A percentile compares a stretch with the other conserved stretches of the same genome.
Evolutionary conservation across 2,888 invertebrate genomes (phyloP).

Genomic region (Antheraea yamamai): DNA sequence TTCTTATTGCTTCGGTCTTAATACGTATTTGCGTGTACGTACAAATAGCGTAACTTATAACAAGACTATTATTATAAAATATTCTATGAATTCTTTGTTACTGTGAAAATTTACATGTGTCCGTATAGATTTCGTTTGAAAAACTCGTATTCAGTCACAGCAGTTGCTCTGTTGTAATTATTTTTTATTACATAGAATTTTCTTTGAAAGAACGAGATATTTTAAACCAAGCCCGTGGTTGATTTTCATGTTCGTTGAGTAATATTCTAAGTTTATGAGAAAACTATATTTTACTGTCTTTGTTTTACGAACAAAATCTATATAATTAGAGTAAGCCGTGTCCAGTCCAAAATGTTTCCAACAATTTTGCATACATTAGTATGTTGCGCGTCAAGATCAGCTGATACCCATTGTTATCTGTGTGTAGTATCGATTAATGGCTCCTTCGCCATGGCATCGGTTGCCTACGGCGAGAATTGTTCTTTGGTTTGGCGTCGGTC

Average conservation of each 20-base stretch:
- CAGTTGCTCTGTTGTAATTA: neutral
- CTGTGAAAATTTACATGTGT: neutral
- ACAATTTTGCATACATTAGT: conserved; percentile 12
- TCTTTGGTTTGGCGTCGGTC: conserved; percentile 67
- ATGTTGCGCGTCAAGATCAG: conserved; percentile 49
- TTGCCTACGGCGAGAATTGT: conserved; percentile 39
- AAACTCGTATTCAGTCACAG: neutral
- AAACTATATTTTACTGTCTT: neutral
- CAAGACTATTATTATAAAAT: no score
- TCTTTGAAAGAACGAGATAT: neutral
- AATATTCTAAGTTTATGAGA: neutral
- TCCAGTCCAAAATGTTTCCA: neutral
- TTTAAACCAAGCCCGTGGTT: neutral
- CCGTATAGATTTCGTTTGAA: neutral
- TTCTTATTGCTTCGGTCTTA: neutral
- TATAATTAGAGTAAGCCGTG: neutral
- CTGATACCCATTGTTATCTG: conserved; percentile 54
- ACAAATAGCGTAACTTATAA: no score
- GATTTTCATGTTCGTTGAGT: neutral
- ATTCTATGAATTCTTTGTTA: neutral
- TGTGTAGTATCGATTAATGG: conserved; percentile 66
- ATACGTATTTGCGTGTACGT: neutral
- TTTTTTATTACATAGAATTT: neutral
- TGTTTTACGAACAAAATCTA: neutral
- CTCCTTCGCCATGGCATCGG: conserved; percentile 47